Conservation (phyloP, 1,140 invertebrate species). For the Drosophila cardini region DNA sequence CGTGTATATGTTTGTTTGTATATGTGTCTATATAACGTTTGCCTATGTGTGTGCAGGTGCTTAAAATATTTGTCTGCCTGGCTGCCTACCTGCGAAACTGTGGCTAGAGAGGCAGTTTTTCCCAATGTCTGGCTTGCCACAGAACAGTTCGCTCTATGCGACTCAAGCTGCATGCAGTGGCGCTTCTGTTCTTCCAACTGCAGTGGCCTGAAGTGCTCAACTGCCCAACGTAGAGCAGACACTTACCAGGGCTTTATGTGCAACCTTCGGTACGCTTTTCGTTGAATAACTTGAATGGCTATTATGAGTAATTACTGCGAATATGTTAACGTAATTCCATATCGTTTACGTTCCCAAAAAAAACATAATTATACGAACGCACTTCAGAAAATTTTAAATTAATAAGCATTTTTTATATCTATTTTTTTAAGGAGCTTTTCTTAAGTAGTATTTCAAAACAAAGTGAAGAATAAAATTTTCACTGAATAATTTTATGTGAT, state of each 20-base stretch:
- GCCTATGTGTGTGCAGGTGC: conserved; percentile 48
- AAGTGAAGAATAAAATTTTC: too few relatives aligned
- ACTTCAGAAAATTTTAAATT: background rate
- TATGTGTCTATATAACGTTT: conserved; percentile 22
- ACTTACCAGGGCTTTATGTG: conserved; percentile 8
- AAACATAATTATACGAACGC: background rate
- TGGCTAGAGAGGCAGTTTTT: conserved; percentile 29
- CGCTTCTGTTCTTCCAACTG: background rate
- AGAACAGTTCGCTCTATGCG: conserved; percentile 39
- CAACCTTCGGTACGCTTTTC: background rate
- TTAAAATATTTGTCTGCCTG: conserved; percentile 76
- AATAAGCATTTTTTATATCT: too few relatives aligned
- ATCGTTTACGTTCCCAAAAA: background rate
- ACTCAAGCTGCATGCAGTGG: conserved; percentile 57
- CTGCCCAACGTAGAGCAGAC: background rate
- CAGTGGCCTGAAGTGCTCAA: conserved; percentile 6
- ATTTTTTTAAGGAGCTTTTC: too few relatives aligned
- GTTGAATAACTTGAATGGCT: background rate
- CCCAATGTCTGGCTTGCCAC: conserved; percentile 48
- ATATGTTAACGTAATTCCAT: background rate
- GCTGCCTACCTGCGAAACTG: conserved; percentile 41
- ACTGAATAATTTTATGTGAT: too few relatives aligned
- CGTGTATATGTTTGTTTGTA: conserved; percentile 21
- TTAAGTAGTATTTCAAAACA: too few relatives aligned
- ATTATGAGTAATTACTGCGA: conserved; percentile 12